phyloP scores from a whole-genome alignment of 2,888 invertebrate species.

The Lissocephala sabroskyi region DNA sequence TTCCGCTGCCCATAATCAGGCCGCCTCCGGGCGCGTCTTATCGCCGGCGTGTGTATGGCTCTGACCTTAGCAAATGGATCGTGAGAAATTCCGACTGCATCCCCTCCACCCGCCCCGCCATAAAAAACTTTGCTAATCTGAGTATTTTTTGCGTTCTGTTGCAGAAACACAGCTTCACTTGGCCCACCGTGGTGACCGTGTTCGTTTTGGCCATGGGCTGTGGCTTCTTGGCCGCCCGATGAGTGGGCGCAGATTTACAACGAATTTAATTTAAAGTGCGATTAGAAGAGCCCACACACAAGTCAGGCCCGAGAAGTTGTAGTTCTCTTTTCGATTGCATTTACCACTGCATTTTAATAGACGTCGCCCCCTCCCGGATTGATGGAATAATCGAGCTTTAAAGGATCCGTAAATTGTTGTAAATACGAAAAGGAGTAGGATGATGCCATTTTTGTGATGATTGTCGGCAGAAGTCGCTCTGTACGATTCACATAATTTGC shows the following conservation, averaged over 20 bases:
- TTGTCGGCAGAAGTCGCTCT: too few relatives aligned
- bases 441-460: constrained; percentile 69
- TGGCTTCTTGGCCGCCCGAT: constrained; percentile 72
- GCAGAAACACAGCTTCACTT: constrained; percentile 70
- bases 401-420: constrained; percentile 43
- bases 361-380: too few relatives aligned
- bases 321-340: constrained; percentile 14
- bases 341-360: constrained; percentile 44
- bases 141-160: constrained; percentile 23
- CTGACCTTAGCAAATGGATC: constrained; percentile 23
- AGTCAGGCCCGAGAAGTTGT: too few relatives aligned
- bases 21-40: too few relatives aligned
- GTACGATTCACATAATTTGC: constrained; percentile 31
- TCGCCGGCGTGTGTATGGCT: not conserved
- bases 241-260: constrained; percentile 64
- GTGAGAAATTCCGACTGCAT: constrained; percentile 44
- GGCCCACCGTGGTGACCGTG: constrained; percentile 72
- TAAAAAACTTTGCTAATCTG: too few relatives aligned
- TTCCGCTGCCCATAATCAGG: too few relatives aligned
- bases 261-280: constrained; percentile 57
- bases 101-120: too few relatives aligned
- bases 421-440: not conserved
- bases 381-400: constrained; percentile 57
- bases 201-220: constrained; percentile 72
- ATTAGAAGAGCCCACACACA: too few relatives aligned